Conservation (phyloP, 2,113 vertebrate species). For the Platanista minor region DNA sequence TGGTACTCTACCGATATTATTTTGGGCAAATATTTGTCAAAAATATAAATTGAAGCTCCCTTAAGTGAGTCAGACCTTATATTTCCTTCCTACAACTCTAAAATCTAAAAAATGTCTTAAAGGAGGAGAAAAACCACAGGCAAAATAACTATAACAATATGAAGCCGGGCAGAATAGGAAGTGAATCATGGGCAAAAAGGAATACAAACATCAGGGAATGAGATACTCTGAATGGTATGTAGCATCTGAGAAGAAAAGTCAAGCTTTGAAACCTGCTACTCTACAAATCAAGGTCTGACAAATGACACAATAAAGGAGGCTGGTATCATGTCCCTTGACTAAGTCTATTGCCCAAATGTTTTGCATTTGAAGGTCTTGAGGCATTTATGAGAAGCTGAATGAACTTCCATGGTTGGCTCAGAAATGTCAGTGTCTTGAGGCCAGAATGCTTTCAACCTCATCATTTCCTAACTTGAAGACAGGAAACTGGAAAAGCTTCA, state of each 20-base stretch:
- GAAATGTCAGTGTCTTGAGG: constrained; percentile 65
- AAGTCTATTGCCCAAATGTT: constrained; percentile 49
- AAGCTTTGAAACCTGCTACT: not conserved
- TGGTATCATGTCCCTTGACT: constrained; percentile 25
- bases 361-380: constrained; percentile 73
- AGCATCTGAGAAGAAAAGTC: not conserved
- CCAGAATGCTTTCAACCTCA: constrained; percentile 73
- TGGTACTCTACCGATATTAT: constrained; percentile 53
- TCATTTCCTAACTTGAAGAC: constrained; percentile 67
- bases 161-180: constrained; percentile 25
- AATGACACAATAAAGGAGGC: constrained; percentile 13
- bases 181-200: not conserved
- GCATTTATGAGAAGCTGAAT: constrained; percentile 65
- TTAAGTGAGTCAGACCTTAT: not conserved
- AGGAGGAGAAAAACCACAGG: constrained; percentile 36
- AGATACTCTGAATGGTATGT: constrained; percentile 6
- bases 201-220: not conserved
- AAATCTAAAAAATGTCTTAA: constrained; percentile 17
- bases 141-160: not conserved
- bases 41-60: constrained; percentile 62
- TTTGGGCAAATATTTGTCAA: constrained; percentile 76
- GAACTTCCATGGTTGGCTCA: constrained; percentile 73
- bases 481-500: constrained; percentile 71
- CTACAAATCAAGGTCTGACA: constrained; percentile 35
- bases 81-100: constrained; percentile 8